These are phyloP conservation scores for Folsomia manolachei DNA, from an alignment of 2,888 invertebrate species.

Conservation along the genomic window DNA sequence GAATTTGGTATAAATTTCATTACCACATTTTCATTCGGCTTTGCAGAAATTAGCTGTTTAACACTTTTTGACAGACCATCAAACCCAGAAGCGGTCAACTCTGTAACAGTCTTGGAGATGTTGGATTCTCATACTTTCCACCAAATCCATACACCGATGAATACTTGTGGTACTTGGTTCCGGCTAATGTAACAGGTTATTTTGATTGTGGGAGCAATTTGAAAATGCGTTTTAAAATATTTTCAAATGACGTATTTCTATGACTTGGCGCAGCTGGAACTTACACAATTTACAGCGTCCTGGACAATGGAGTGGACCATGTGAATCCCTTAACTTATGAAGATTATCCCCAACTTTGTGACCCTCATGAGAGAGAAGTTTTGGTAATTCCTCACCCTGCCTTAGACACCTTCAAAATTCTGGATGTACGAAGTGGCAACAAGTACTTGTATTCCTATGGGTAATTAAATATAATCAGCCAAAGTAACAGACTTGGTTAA, in stretches of 20 bases:
- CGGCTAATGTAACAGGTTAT: no score
- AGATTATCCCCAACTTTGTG: background rate
- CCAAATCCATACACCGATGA: background rate
- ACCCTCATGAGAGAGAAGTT: background rate
- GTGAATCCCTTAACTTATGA: background rate
- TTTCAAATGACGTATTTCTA: no score
- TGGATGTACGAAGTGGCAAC: background rate
- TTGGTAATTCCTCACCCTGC: background rate
- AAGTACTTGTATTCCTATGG: background rate
- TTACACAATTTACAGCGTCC: background rate
- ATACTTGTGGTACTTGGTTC: background rate
- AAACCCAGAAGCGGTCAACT: background rate
- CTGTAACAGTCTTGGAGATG: background rate
- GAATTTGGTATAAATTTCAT: background rate
- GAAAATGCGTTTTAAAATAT: no score
- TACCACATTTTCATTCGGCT: no score
- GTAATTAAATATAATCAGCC: no score
- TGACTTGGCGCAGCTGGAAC: background rate
- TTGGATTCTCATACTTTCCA: background rate
- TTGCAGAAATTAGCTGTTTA: no score
- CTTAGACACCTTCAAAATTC: background rate
- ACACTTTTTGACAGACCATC: background rate
- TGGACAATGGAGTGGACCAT: background rate
- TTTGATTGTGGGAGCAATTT: no score
- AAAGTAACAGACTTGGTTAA: no score